phyloP scores from a whole-genome alignment of 2,797 vertebrate species.

The Ciconia nigra region DNA sequence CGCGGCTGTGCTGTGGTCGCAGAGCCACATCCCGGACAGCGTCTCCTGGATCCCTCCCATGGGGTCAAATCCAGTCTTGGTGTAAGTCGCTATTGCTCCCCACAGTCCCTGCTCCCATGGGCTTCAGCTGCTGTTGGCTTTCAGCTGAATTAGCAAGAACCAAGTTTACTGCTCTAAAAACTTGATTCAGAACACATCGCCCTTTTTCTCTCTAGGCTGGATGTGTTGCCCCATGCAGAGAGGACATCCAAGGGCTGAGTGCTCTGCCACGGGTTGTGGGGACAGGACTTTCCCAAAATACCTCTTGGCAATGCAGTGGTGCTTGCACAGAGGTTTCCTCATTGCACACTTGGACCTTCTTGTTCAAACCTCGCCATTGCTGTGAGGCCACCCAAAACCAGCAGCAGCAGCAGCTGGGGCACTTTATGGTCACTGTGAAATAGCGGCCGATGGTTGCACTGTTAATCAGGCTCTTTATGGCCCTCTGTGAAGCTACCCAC shows the following conservation, averaged over 20 bases:
- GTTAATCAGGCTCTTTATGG: background rate
- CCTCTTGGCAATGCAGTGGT: background rate
- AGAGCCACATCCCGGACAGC: background rate
- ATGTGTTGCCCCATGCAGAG: background rate
- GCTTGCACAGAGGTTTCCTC: background rate
- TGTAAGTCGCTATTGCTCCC: background rate
- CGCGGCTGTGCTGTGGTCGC: accelerated
- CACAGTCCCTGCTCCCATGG: background rate
- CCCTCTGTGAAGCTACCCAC: background rate
- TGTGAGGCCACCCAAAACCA: background rate
- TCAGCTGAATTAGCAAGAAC: background rate
- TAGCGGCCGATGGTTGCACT: background rate
- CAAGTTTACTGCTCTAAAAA: background rate
- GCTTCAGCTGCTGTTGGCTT: background rate
- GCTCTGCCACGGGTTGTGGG: background rate
- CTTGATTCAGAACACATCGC: background rate
- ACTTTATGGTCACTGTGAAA: background rate
- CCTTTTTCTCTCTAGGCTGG: background rate
- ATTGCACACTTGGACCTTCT: accelerated
- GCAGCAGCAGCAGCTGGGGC: background rate
- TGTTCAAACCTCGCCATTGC: background rate
- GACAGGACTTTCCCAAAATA: background rate
- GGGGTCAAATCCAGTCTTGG: background rate
- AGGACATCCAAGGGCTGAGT: background rate
- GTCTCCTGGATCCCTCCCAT: background rate